Evolutionary conservation across 2,888 invertebrate genomes (phyloP).

Genomic region (Hydropsyche betteni): DNA sequence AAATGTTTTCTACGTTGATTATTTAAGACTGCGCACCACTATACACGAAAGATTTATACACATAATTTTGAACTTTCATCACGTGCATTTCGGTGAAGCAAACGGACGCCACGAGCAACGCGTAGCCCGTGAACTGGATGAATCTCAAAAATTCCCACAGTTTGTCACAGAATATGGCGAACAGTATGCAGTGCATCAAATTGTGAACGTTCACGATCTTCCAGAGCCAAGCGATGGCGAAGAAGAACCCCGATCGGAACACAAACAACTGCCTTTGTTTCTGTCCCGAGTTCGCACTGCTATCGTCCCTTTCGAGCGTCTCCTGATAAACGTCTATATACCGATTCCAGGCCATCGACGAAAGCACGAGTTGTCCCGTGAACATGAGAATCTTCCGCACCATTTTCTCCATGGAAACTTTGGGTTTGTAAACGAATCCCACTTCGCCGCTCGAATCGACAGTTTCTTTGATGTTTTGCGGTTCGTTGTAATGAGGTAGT

Average conservation of each 20-base stretch:
- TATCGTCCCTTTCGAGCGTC: conserved; percentile 72
- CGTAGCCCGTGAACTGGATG: conserved; percentile 77
- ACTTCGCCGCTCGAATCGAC: conserved; percentile 58
- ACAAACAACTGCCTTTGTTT: conserved; percentile 67
- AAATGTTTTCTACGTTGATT: neutral
- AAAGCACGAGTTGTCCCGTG: conserved; percentile 75
- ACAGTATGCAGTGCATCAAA: conserved; percentile 75
- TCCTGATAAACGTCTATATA: conserved; percentile 84
- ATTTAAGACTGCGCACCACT: conserved; percentile 51
- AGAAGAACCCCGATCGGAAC: conserved; percentile 78
- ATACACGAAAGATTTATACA: conserved; percentile 62
- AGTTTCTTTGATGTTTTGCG: conserved; percentile 63
- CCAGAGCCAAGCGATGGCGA: conserved; percentile 79
- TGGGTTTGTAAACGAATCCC: conserved; percentile 72
- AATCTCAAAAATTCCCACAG: conserved; percentile 78
- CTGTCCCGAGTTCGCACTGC: conserved; percentile 60
- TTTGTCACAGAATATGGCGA: conserved; percentile 84
- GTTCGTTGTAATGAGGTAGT: conserved; percentile 62
- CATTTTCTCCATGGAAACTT: conserved; percentile 73
- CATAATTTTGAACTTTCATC: conserved; percentile 67
- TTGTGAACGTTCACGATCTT: conserved; percentile 82
- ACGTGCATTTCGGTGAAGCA: conserved; percentile 79
- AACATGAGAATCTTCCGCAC: conserved; percentile 72
- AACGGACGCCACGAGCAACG: conserved; percentile 72
- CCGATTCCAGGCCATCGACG: conserved; percentile 84